Evolutionary conservation across 1,140 invertebrate species (phyloP).

Genomic region (Drosophila quadrilineata): DNA sequence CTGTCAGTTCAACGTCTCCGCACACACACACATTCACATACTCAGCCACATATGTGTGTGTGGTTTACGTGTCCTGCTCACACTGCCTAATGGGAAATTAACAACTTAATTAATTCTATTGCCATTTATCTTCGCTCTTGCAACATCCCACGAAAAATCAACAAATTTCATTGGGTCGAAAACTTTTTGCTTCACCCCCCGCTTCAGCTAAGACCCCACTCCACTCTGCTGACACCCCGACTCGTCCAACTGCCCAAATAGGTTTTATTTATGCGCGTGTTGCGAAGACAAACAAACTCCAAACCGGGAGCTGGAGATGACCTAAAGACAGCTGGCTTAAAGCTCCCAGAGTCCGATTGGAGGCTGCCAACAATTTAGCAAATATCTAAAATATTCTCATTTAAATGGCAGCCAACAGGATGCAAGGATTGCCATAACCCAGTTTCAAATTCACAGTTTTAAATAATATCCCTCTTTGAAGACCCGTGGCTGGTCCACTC

Average conservation of each 20-base stretch:
- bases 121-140: slow-evolving; percentile 73
- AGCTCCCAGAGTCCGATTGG: background rate
- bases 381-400: background rate
- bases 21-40: background rate
- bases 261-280: slow-evolving; percentile 73
- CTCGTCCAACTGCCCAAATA: slow-evolving; percentile 31
- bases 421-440: too few species aligned
- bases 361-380: background rate
- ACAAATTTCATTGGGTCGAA: slow-evolving; percentile 72
- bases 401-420: too few species aligned
- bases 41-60: slow-evolving; percentile 32
- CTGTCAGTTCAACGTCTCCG: slow-evolving; percentile 53
- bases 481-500: background rate
- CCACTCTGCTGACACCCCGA: background rate
- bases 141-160: slow-evolving; percentile 50
- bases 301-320: background rate
- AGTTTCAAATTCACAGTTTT: too few species aligned
- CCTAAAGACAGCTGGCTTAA: slow-evolving; percentile 17
- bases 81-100: slow-evolving; percentile 76
- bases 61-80: slow-evolving; percentile 51
- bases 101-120: slow-evolving; percentile 79
- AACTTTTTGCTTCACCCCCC: slow-evolving; percentile 37
- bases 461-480: too few species aligned
- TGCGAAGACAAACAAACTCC: slow-evolving; percentile 50
- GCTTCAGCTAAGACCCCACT: background rate